These are phyloP conservation scores for Phaenicophaeus curvirostris DNA, from an alignment of 2,797 vertebrate genomes.

Conservation along the genomic window DNA sequence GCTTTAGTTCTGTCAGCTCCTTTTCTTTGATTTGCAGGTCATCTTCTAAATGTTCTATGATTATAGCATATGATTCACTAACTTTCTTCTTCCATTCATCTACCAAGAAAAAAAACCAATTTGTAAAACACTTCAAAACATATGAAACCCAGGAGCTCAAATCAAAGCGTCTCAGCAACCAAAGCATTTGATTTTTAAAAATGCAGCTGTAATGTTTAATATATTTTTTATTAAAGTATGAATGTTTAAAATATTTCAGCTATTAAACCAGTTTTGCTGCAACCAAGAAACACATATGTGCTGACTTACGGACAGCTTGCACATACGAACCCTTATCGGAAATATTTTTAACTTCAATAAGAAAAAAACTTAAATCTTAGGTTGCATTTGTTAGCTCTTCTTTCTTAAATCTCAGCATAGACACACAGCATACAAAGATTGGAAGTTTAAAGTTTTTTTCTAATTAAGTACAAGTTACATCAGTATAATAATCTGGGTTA, in stretches of 20 bases:
- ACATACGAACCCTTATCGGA: not conserved
- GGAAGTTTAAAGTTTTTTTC: not conserved
- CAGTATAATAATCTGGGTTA: not conserved
- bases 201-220: not conserved
- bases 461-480: not conserved
- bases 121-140: not conserved
- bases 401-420: not conserved
- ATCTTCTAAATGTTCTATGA: slow-evolving; percentile 87
- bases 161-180: not conserved
- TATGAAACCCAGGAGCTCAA: not conserved
- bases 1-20: slow-evolving; percentile 84
- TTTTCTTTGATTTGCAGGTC: slow-evolving; percentile 89
- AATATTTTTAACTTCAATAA: slow-evolving; percentile 45
- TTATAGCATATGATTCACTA: slow-evolving; percentile 89
- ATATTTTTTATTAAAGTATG: not conserved
- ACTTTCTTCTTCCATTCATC: slow-evolving; percentile 99
- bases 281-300: not conserved
- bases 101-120: slow-evolving; percentile 55
- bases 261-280: not conserved
- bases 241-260: slow-evolving; percentile 52
- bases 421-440: not conserved
- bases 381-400: slow-evolving; percentile 18
- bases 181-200: slow-evolving; percentile 13
- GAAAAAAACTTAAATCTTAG: not conserved
- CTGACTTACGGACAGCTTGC: not conserved